Evolutionary conservation across 2,888 invertebrate species (phyloP).

Genomic region (Ormyrus nitidulus): DNA sequence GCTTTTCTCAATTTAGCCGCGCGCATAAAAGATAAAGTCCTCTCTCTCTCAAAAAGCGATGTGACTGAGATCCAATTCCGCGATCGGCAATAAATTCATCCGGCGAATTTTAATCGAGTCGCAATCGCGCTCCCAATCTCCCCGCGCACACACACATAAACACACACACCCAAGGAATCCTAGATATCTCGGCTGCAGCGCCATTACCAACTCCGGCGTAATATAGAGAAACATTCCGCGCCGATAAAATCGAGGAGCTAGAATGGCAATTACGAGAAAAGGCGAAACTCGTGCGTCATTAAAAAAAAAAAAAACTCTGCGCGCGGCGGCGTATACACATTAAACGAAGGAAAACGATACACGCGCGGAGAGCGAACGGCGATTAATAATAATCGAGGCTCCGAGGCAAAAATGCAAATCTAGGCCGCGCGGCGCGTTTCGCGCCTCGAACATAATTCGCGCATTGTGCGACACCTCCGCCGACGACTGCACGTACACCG

Average conservation of each 20-base stretch:
- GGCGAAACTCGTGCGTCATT: slow-evolving; percentile 44
- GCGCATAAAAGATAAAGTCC: too few relatives aligned
- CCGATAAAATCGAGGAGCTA: slow-evolving; percentile 52
- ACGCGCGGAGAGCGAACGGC: not conserved
- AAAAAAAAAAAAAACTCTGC: not conserved
- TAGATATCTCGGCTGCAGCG: slow-evolving; percentile 4
- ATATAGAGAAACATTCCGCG: slow-evolving; percentile 17
- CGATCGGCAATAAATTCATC: slow-evolving; percentile 42
- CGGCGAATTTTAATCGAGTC: slow-evolving; percentile 40
- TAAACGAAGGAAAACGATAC: slow-evolving; percentile 21
- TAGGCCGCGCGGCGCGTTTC: not conserved
- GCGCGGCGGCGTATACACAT: too few relatives aligned
- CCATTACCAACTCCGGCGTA: slow-evolving; percentile 20
- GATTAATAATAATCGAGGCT: too few relatives aligned
- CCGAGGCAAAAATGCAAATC: too few relatives aligned
- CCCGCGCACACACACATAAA: not conserved
- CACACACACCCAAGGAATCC: slow-evolving; percentile 3
- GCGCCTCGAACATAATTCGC: not conserved
- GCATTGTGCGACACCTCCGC: not conserved
- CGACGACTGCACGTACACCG: slow-evolving; percentile 10
- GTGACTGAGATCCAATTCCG: not conserved
- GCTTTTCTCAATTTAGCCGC: too few relatives aligned
- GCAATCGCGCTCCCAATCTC: slow-evolving; percentile 48
- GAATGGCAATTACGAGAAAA: slow-evolving; percentile 50
- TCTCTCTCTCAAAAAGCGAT: too few relatives aligned